phyloP scores from a whole-genome alignment of 2,888 invertebrate species.

The Drosophila flavopinicola region DNA sequence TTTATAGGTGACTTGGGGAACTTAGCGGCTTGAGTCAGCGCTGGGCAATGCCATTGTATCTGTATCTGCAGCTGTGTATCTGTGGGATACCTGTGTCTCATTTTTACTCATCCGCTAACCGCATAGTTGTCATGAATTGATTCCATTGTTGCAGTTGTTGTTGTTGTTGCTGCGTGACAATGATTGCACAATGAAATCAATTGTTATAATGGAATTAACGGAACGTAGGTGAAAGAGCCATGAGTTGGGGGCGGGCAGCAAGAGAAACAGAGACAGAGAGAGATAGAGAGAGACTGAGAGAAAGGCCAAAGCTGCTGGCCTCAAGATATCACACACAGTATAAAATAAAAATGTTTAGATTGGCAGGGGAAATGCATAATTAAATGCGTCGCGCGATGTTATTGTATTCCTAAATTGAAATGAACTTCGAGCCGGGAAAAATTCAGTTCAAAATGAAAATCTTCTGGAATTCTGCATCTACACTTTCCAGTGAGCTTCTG shows the following conservation, averaged over 20 bases:
- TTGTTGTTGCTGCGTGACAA: conserved; percentile 63
- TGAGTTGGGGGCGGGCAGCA: conserved; percentile 35
- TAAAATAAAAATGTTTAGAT: conserved; percentile 1
- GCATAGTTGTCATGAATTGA: conserved; percentile 50
- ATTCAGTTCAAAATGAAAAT: conserved; percentile 5
- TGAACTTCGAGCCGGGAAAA: conserved; percentile 7
- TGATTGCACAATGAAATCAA: conserved; percentile 78
- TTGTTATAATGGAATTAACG: conserved; percentile 79
- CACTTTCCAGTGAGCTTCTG: background rate
- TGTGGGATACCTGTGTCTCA: conserved; percentile 54
- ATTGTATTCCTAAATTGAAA: conserved; percentile 13
- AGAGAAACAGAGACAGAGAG: background rate
- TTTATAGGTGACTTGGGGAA: conserved; percentile 32
- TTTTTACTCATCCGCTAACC: conserved; percentile 53
- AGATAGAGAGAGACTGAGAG: background rate
- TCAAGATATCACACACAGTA: conserved; percentile 23
- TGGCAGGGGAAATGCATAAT: conserved; percentile 20
- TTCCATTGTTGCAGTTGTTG: conserved; percentile 46
- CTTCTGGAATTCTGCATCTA: conserved; percentile 8
- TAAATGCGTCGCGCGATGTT: conserved; percentile 19
- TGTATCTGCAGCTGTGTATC: conserved; percentile 14
- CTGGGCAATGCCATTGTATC: conserved; percentile 39
- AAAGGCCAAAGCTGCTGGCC: conserved; percentile 32
- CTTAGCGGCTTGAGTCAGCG: conserved; percentile 54
- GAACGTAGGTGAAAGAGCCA: conserved; percentile 54